A percentile compares a stretch with the other conserved stretches of the same genome.
phyloP scores from a whole-genome alignment of 2,113 vertebrate species.

The Oncorhynchus masou region DNA sequence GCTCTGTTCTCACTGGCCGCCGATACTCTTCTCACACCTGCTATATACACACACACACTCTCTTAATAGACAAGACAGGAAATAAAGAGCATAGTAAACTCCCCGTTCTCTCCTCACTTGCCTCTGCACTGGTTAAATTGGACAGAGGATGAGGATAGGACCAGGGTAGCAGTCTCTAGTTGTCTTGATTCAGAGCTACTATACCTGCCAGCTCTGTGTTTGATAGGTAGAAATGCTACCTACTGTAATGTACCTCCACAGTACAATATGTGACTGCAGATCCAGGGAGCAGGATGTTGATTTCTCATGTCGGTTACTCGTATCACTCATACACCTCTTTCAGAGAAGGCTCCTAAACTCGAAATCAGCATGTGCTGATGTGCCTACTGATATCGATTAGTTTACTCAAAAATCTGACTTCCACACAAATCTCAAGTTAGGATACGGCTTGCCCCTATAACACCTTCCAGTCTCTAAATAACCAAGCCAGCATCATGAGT shows the following conservation, averaged over 20 bases:
- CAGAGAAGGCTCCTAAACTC: background rate
- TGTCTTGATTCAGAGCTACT: background rate
- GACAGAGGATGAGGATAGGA: background rate
- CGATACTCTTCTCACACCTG: background rate
- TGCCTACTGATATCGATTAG: background rate
- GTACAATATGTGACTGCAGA: too few relatives aligned
- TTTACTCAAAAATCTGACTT: background rate
- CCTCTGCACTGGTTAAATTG: background rate
- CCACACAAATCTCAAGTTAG: background rate
- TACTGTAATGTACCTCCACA: background rate
- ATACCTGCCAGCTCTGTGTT: constrained; percentile 3
- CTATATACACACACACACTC: background rate
- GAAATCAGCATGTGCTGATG: background rate
- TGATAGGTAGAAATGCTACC: background rate
- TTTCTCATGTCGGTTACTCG: background rate
- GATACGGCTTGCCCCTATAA: background rate
- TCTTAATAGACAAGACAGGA: background rate
- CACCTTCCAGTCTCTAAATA: background rate
- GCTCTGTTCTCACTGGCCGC: background rate
- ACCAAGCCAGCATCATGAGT: background rate
- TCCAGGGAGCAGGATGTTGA: too few relatives aligned
- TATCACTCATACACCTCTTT: background rate
- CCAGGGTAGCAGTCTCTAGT: background rate
- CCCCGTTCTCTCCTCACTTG: background rate
- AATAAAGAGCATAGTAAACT: background rate